Base-by-base conservation (phyloP, 2,888 invertebrate genomes). In the Coenonympha glycerion region DNA sequence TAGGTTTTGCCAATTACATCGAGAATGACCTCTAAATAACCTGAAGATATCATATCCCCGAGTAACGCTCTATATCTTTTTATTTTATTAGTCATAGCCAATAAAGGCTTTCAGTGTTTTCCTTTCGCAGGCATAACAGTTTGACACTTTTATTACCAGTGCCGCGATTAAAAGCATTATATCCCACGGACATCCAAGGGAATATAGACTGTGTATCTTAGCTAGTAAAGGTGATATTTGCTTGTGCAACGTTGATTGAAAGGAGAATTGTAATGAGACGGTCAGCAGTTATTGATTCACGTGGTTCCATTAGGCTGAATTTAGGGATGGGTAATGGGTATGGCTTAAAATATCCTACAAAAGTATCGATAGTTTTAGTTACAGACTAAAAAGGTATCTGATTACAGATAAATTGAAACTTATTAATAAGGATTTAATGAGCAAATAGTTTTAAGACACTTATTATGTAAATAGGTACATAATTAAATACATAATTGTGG, bases 231-330 rank as follows among this genome's bases (percentile, higher is more conserved):
- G 56, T 57, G 51, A 49, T 34, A 61, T 54, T 71, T 22, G 65
- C 15, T 31, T 60, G 63, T 47, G 42, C 33, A 45, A 49, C 56
- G 65, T 71, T 77, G 79, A 81, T 82, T 79, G 79, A 76, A 81
- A 74, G 69, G 73, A 64, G 73, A 69, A 69, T 68, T 70, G 78
- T 84, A 84, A 85, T 85, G 82, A 84, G 79, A 71, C 71, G 82
- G 85, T 80, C 84, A 82, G 82, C 78, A 77, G 79, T 79, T 85
- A 85, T 85, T 85, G 85, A 85, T 85, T 85, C 82, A 72, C 76
- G 74, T 73, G 73, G 72, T 70, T 66, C 73, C 68, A 71, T 77
- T 76, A 75, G 69, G 68, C 66, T 44, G 63, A 57, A 55, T 59
- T 62, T 62, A 66, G 61, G 53, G 59, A 48, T 58, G 61, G 44